Percentiles rank a stretch among this genome's conserved stretches.
Conservation (phyloP, 2,888 invertebrate species). For the Sericinus montela region DNA sequence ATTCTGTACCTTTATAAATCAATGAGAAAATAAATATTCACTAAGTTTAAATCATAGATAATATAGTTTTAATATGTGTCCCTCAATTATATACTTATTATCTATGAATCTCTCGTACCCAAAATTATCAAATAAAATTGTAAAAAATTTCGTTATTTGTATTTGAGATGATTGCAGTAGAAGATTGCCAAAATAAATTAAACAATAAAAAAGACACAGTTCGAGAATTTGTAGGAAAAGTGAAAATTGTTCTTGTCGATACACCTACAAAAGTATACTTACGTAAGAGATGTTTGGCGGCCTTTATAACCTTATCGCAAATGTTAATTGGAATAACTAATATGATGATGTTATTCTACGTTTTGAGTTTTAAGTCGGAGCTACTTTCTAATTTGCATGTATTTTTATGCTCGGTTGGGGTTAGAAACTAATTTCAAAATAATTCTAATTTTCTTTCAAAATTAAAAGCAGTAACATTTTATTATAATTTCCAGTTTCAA, state of each 20-base stretch:
- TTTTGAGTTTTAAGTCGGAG: conserved; percentile 30
- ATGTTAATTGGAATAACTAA: conserved; percentile 39
- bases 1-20: no score
- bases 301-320: conserved; percentile 35
- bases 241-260: conserved; percentile 53
- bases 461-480: conserved; percentile 9
- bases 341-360: conserved; percentile 35
- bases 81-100: no score
- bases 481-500: conserved; percentile 35
- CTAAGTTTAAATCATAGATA: no score
- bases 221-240: conserved; percentile 49
- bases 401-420: conserved; percentile 45
- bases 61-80: no score
- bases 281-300: conserved; percentile 32
- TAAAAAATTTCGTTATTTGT: background rate
- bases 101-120: no score
- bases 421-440: conserved; percentile 29
- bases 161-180: background rate
- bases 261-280: conserved; percentile 31
- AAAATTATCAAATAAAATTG: background rate
- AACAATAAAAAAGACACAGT: conserved; percentile 19
- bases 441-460: background rate
- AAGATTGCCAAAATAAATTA: background rate
- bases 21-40: no score
- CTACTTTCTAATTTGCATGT: conserved; percentile 36